A percentile compares a stretch with the other conserved stretches of the same genome.
Evolutionary conservation across 2,888 invertebrate genomes (phyloP).

Genomic region (Icerya purchasi): DNA sequence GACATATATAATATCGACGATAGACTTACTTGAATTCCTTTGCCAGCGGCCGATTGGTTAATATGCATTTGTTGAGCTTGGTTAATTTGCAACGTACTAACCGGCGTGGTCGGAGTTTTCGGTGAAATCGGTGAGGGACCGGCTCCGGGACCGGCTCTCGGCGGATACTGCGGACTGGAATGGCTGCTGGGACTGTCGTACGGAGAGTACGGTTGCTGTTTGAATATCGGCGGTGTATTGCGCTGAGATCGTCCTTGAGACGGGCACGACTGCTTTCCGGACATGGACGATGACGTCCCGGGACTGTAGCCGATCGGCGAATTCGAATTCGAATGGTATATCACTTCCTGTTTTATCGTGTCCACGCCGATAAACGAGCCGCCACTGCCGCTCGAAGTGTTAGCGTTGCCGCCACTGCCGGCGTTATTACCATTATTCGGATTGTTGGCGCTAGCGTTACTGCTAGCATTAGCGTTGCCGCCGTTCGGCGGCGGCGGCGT

Average conservation of each 20-base stretch:
- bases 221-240: constrained; percentile 22
- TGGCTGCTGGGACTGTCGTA: constrained; percentile 42
- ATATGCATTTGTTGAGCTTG: constrained; percentile 76
- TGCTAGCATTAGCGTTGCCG: not conserved
- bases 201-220: constrained; percentile 41
- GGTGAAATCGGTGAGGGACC: constrained; percentile 9
- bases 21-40: not conserved
- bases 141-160: constrained; percentile 16
- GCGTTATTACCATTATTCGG: not conserved
- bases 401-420: not conserved
- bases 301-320: constrained; percentile 12
- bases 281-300: constrained; percentile 1
- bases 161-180: constrained; percentile 25
- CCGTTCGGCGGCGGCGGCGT: not conserved
- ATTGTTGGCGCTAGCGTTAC: not conserved
- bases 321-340: constrained; percentile 20
- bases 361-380: constrained; percentile 26
- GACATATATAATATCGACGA: no score
- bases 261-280: constrained; percentile 22
- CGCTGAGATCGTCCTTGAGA: constrained; percentile 21
- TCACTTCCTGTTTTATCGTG: constrained; percentile 22
- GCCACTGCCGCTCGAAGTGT: not conserved
- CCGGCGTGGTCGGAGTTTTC: constrained; percentile 8
- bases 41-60: constrained; percentile 31
- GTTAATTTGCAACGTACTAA: constrained; percentile 44